Evolutionary conservation across 1,140 invertebrate genomes (phyloP).

Genomic region (Drosophila navojoa): DNA sequence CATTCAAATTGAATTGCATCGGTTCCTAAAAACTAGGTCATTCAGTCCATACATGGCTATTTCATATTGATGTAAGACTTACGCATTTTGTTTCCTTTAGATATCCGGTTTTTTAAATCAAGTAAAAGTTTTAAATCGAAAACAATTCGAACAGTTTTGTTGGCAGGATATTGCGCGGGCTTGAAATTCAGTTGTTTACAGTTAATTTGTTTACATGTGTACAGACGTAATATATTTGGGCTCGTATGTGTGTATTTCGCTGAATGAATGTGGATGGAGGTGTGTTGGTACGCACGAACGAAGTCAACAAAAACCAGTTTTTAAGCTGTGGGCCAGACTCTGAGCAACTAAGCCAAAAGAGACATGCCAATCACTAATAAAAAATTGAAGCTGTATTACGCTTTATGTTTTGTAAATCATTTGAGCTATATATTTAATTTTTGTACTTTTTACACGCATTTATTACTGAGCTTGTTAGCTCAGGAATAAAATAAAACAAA

Average conservation of each 20-base stretch:
- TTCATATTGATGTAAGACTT: slow-evolving; percentile 22
- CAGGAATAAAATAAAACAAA: slow-evolving; percentile 37
- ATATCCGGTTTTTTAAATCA: background rate
- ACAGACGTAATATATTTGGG: slow-evolving; percentile 18
- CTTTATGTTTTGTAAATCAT: slow-evolving; percentile 2
- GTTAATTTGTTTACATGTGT: slow-evolving; percentile 37
- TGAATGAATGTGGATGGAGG: slow-evolving; percentile 29
- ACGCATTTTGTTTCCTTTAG: slow-evolving; percentile 32
- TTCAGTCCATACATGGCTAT: background rate
- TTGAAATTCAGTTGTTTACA: slow-evolving; percentile 8
- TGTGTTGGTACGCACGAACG: slow-evolving; percentile 30
- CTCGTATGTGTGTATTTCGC: slow-evolving; percentile 12
- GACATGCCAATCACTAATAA: slow-evolving; percentile 10
- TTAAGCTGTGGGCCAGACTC: slow-evolving; percentile 27
- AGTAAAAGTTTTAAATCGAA: background rate
- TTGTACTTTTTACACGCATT: slow-evolving; percentile 5
- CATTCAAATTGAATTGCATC: background rate
- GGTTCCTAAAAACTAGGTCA: background rate
- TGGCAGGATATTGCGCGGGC: background rate
- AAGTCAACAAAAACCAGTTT: slow-evolving; percentile 48
- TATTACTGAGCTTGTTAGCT: slow-evolving; percentile 3
- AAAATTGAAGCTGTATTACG: background rate
- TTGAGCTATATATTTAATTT: slow-evolving; percentile 1
- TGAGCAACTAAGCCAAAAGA: slow-evolving; percentile 18
- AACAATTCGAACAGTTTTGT: background rate